Evolutionary conservation across 2,113 vertebrate genomes (phyloP).

Genomic region (Sinocyclocheilus grahami): DNA sequence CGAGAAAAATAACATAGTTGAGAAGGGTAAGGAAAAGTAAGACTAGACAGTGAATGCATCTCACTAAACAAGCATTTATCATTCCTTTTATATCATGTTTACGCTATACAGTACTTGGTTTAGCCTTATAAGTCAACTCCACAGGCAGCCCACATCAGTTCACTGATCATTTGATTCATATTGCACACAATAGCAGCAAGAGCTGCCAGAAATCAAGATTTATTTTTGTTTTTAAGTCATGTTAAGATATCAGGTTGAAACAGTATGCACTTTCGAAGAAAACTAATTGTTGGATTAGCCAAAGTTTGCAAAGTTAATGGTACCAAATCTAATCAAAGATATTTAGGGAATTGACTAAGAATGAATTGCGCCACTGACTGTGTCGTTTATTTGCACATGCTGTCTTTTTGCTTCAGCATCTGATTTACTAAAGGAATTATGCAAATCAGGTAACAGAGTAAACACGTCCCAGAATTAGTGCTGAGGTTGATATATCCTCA

Average conservation of each 20-base stretch:
- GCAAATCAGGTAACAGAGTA: not conserved
- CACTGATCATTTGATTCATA: slow-evolving; percentile 20
- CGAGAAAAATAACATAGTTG: not conserved
- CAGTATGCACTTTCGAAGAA: not conserved
- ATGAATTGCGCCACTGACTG: not conserved
- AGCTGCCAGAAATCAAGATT: not conserved
- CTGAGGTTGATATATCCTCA: not conserved
- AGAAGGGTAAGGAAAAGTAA: slow-evolving; percentile 1
- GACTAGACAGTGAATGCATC: not conserved
- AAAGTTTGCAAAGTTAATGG: not conserved
- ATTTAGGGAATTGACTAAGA: not conserved
- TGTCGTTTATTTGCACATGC: slow-evolving; percentile 16
- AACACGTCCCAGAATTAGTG: not conserved
- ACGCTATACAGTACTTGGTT: not conserved
- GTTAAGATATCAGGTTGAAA: not conserved
- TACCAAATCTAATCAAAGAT: not conserved
- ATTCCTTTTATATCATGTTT: not conserved
- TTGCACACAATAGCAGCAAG: not conserved
- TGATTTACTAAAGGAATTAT: slow-evolving; percentile 16
- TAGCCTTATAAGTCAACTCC: not conserved
- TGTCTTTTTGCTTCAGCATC: not conserved
- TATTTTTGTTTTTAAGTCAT: not conserved
- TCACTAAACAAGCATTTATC: slow-evolving; percentile 7
- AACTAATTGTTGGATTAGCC: not conserved
- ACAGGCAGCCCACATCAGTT: not conserved